Evolutionary conservation across 1,140 invertebrate species (phyloP).

Genomic region (Halyomorpha halys): DNA sequence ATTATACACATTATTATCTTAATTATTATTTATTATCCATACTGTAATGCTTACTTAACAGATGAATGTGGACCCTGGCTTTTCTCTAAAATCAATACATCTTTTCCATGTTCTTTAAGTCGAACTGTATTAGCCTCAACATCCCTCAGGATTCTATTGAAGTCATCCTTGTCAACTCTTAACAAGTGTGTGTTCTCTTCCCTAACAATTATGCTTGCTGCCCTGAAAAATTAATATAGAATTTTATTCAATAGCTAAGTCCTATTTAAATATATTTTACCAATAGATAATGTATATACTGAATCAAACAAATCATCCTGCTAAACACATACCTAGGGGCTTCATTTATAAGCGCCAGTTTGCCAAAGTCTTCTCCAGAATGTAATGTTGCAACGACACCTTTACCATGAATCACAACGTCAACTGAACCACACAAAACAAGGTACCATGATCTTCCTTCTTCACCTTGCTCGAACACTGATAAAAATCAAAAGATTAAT

Average conservation of each 20-base stretch:
- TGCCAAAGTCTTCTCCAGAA: conserved; percentile 83
- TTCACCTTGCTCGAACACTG: conserved; percentile 83
- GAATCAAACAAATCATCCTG: no score
- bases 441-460: conserved; percentile 85
- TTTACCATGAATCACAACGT: conserved; percentile 79
- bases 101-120: conserved; percentile 76
- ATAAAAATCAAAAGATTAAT: conserved; percentile 27
- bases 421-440: conserved; percentile 71
- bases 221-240: conserved; percentile 42
- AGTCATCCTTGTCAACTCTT: conserved; percentile 78
- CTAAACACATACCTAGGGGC: conserved; percentile 54
- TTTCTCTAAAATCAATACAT: conserved; percentile 74
- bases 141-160: conserved; percentile 72
- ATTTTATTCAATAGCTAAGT: no score
- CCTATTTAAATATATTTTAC: conserved; percentile 5
- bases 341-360: conserved; percentile 78
- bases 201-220: conserved; percentile 70
- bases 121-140: conserved; percentile 81
- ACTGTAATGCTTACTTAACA: background rate
- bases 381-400: conserved; percentile 71
- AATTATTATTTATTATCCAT: background rate
- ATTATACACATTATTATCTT: background rate
- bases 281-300: no score
- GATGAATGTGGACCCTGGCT: conserved; percentile 36
- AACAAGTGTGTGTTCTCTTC: conserved; percentile 80